These are phyloP conservation scores for Xestobium rufovillosum DNA, from an alignment of 2,888 invertebrate genomes.

Conservation along the genomic window DNA sequence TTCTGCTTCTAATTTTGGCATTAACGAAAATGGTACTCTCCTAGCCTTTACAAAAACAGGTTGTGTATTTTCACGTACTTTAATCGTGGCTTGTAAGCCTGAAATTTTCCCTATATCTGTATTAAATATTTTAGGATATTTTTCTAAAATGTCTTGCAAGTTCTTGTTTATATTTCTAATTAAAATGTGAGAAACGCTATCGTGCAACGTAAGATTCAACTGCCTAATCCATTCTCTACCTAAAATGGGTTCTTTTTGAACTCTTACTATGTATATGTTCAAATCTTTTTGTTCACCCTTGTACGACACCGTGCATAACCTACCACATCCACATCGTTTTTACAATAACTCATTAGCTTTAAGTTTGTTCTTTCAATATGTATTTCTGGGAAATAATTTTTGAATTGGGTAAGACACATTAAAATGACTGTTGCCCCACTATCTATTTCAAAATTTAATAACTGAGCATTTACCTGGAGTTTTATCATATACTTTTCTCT, in stretches of 20 bases:
- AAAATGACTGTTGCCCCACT: neutral
- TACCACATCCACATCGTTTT: neutral
- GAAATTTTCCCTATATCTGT: neutral
- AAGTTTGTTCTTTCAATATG: neutral
- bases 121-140: neutral
- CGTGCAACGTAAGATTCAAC: constrained; percentile 16
- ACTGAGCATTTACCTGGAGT: neutral
- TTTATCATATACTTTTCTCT: constrained; percentile 1
- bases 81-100: neutral
- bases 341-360: neutral
- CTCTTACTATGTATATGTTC: neutral
- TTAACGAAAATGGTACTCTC: constrained; percentile 12
- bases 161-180: neutral
- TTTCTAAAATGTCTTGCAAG: neutral
- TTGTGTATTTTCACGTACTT: neutral
- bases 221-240: neutral
- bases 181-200: neutral
- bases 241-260: neutral
- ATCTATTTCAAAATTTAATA: neutral
- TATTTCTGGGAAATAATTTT: neutral
- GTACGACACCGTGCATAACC: neutral
- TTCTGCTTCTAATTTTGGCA: constrained; percentile 15
- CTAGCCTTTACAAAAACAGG: constrained; percentile 14
- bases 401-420: neutral
- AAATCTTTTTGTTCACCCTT: neutral